Base-by-base conservation (phyloP, 1,140 invertebrate genomes). In the Papilio xuthus region DNA sequence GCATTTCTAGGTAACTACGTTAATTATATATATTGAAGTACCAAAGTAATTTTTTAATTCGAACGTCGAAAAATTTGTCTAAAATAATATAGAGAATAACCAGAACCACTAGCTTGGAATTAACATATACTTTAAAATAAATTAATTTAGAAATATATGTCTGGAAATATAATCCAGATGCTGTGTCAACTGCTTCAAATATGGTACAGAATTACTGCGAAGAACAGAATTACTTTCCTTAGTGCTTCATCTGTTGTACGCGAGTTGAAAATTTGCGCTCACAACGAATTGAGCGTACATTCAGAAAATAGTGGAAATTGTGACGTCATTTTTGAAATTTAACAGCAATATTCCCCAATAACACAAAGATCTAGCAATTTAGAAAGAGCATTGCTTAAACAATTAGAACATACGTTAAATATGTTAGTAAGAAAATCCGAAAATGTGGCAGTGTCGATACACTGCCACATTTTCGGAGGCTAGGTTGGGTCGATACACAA, bases 311-410 rank as follows among this genome's bases (percentile, higher is more conserved):
- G 26, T 28, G 26, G 13, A 63, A 28, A 63, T 63, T 63, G 10
- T 63, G 60, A 63, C 60, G 26, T 63, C 12, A 63, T 63, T 28
- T 63, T 63, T 63, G 23, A 28, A 12, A 15, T 63, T 63, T 63
- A 28, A 28, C 2, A 26, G 23, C 12, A 63, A 26, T 63, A 26
- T 60, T 26, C 8, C 20, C 10, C 56, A 26, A 47, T 47, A 37
- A 37, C 42, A 44, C 42, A 53, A n/a, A 53, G n/a, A 0, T 53
- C 23, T 26, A 20, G 20, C 1, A 60, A 60, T 13, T 15, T 28
- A 28, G 26, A 12, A 26, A 63, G 0, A 28, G 18, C 47, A 18
- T 18, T 10, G 18, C 18, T 50, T 50, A 18, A 50, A 15, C 47
- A 50, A 2, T 37, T 47, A 10, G 10, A 47, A 10, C 44, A 47